Evolutionary conservation across 2,888 invertebrate genomes (phyloP), one percentile per base, ranked within the genome.

Genomic region (Epicampocera succincta): DNA sequence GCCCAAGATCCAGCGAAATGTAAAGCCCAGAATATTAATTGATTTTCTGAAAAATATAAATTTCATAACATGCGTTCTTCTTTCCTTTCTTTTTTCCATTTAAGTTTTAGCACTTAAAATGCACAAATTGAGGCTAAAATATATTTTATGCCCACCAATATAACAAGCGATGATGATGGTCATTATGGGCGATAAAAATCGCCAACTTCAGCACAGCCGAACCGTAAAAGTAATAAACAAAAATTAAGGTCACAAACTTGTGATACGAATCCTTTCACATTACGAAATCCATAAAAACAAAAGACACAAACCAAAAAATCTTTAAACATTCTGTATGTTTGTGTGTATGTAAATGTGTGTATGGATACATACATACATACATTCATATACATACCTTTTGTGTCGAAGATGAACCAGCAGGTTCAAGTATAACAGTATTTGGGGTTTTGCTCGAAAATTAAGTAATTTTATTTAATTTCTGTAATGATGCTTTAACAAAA

Each of bases 231-330:
- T 42, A 42, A 52, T 40, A 71, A 60, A n/a, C n/a, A 60, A 52
- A 66, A 80, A 71, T 76, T 76, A 71, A 75, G 80, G 75, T 75
- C 75, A 66, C 40, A 74, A 75, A 56, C 29, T 44, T 52, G 40
- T 19, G 50, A 76, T 15, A 48, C 42, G 61, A 66, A 33, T 76
- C 80, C 80, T 76, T 80, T 80, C 80, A 76, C 66, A 75, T 72
- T 72, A 50, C 44, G 71, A 15, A 33, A 4, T 8, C 19, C 21
- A 50, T 52, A 68, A 73, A 73, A 19, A 52, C 54, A 29, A 54
- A 21, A 63, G 40, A 13, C n/a, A 9, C 15, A n/a, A n/a, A 17
- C 0, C 29, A 19, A 50, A 25, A 61, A 48, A 15, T 25, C 25
- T 2, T 25, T 3, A 25, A 25, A 5, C 25, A 25, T 25, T 2